phyloP scores from a whole-genome alignment of 2,888 invertebrate species.

The Polymixis lichenea region DNA sequence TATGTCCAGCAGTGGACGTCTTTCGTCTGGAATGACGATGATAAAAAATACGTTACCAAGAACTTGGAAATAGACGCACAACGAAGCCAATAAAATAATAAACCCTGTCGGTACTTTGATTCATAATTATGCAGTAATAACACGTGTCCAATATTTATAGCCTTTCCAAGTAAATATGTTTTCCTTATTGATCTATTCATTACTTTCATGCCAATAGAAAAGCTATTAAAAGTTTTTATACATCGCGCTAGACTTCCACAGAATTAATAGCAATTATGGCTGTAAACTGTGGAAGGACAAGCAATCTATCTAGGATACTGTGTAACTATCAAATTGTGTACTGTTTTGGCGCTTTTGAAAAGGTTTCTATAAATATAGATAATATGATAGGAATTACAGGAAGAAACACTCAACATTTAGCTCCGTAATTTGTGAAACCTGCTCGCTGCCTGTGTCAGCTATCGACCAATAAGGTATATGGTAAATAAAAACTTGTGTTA shows the following conservation, averaged over 20 bases:
- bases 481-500: neutral
- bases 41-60: neutral
- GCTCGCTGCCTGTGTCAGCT: neutral
- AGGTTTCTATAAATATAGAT: neutral
- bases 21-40: no score
- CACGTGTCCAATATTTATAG: slow-evolving; percentile 27
- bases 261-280: slow-evolving; percentile 31
- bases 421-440: neutral
- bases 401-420: neutral
- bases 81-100: neutral
- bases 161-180: slow-evolving; percentile 27
- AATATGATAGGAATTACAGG: neutral
- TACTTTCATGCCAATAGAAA: slow-evolving; percentile 28
- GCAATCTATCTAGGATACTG: neutral
- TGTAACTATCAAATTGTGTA: neutral
- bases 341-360: neutral
- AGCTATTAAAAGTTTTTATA: slow-evolving; percentile 39
- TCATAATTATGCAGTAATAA: slow-evolving; percentile 21
- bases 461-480: neutral
- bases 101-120: slow-evolving; percentile 16
- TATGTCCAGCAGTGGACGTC: no score
- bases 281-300: neutral
- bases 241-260: slow-evolving; percentile 7
- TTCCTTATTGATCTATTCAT: slow-evolving; percentile 40
- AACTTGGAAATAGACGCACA: neutral